A percentile compares a stretch with the other conserved stretches of the same genome.
Evolutionary conservation across 1,140 invertebrate species (phyloP).

Genomic region (Micrasema longulum): DNA sequence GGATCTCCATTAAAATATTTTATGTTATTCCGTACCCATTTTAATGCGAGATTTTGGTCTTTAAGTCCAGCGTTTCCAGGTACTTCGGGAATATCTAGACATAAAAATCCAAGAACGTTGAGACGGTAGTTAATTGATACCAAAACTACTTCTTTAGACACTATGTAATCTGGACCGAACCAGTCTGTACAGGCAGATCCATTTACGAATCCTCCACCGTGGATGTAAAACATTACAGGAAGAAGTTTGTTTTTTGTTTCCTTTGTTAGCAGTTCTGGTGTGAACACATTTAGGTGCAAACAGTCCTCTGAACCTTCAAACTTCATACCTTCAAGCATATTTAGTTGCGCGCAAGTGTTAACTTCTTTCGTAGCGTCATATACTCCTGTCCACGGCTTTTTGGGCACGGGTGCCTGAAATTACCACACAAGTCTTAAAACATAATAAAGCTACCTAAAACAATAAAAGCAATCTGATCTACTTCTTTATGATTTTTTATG

Average conservation of each 20-base stretch:
- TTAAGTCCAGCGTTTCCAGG: slow-evolving; percentile 53
- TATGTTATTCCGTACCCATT: slow-evolving; percentile 69
- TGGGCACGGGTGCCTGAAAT: slow-evolving; percentile 10
- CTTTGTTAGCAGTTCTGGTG: not conserved
- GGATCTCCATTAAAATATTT: slow-evolving; percentile 64
- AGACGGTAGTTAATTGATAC: slow-evolving; percentile 66
- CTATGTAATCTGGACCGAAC: slow-evolving; percentile 57
- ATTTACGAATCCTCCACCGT: slow-evolving; percentile 21
- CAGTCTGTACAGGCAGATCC: not conserved
- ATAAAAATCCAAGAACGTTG: slow-evolving; percentile 68
- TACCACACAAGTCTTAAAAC: not conserved
- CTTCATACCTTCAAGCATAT: not conserved
- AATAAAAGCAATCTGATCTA: too few species aligned
- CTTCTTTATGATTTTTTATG: too few species aligned
- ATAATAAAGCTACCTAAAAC: too few species aligned
- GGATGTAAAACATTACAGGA: slow-evolving; percentile 26
- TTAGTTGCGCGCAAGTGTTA: not conserved
- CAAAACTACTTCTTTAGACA: slow-evolving; percentile 66
- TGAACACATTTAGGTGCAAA: slow-evolving; percentile 13
- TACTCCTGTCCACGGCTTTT: slow-evolving; percentile 17
- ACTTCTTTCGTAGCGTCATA: slow-evolving; percentile 10
- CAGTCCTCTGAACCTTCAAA: slow-evolving; percentile 12
- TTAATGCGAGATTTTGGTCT: slow-evolving; percentile 53
- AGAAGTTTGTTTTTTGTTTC: not conserved
- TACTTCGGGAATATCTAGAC: slow-evolving; percentile 65